These are phyloP conservation scores for Mesorhabditis belari DNA, from an alignment of 2,888 invertebrate genomes.

Conservation along the genomic window DNA sequence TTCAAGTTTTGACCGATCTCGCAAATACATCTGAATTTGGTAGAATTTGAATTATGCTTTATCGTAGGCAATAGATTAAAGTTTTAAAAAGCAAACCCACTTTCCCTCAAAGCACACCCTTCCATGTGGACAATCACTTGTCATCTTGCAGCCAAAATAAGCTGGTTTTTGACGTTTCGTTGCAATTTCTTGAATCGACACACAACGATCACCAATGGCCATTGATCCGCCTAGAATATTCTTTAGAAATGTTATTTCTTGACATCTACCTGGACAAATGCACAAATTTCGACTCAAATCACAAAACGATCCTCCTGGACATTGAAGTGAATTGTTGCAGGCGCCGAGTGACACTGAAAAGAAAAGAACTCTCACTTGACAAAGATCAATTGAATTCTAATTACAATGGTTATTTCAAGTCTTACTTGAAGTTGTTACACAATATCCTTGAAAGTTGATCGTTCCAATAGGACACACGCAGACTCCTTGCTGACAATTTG, in stretches of 20 bases:
- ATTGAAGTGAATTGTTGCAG: conserved; percentile 26
- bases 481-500: conserved; percentile 26
- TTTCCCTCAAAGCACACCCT: background rate
- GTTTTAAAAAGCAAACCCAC: background rate
- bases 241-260: background rate
- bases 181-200: background rate
- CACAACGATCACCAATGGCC: background rate
- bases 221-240: background rate
- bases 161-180: background rate
- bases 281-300: conserved; percentile 25
- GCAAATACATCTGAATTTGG: background rate
- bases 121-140: background rate
- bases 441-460: conserved; percentile 17
- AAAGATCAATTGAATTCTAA: conserved; percentile 7
- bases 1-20: background rate
- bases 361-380: background rate
- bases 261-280: conserved; percentile 29
- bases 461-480: conserved; percentile 40
- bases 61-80: background rate
- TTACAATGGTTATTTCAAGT: conserved; percentile 14
- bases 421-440: conserved; percentile 14
- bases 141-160: background rate
- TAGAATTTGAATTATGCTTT: background rate
- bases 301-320: conserved; percentile 33
- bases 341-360: conserved; percentile 22